Conservation (phyloP, 2,797 vertebrate species). For the Tenualosa thibaudeaui region DNA sequence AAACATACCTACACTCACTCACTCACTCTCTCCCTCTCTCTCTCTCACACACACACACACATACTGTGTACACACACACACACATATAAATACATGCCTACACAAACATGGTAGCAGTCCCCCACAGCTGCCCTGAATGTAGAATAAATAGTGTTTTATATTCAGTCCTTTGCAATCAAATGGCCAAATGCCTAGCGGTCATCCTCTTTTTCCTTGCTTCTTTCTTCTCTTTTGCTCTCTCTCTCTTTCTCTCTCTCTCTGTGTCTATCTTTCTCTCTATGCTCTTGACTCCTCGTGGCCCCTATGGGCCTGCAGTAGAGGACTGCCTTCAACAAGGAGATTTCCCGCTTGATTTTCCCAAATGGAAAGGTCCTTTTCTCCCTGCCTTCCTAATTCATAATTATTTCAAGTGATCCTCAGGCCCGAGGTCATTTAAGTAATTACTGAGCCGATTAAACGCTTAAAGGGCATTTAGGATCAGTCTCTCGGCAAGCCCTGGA, state of each 20-base stretch:
- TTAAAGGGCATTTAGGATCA: slow-evolving; percentile 62
- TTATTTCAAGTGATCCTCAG: slow-evolving; percentile 58
- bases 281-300: slow-evolving; percentile 36
- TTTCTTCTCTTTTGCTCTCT: not conserved
- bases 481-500: slow-evolving; percentile 44
- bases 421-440: slow-evolving; percentile 63
- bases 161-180: not conserved
- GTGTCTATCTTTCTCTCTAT: slow-evolving; percentile 7
- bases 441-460: slow-evolving; percentile 62
- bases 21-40: not conserved
- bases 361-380: slow-evolving; percentile 46
- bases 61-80: slow-evolving; percentile 7
- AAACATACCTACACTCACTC: not conserved
- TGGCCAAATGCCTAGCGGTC: not conserved
- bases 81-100: not conserved
- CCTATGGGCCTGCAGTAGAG: slow-evolving; percentile 44
- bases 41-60: not conserved
- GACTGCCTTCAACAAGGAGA: slow-evolving; percentile 50
- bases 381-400: slow-evolving; percentile 58
- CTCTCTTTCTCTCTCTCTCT: not conserved
- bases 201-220: not conserved
- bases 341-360: slow-evolving; percentile 48
- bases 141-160: not conserved
- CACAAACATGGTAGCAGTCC: no score
- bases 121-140: not conserved